Evolutionary conservation across 2,888 invertebrate species (phyloP).

Genomic region (Sclerodermus sp.): DNA sequence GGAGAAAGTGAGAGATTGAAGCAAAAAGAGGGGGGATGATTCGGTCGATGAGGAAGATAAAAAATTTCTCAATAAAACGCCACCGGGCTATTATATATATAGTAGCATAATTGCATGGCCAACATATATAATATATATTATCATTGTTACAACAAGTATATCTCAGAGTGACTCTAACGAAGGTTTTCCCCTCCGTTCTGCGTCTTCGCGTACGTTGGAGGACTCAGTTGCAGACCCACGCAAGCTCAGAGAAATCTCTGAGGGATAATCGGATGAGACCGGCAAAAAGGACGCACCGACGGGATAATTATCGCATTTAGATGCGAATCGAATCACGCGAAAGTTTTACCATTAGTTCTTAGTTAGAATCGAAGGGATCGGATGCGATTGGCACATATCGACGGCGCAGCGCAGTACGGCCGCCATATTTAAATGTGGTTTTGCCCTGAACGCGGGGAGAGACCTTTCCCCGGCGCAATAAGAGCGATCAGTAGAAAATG

Average conservation of each 20-base stretch:
- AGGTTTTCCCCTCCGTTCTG: slow-evolving; percentile 35
- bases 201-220: slow-evolving; percentile 42
- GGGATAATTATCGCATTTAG: too few relatives aligned
- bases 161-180: slow-evolving; percentile 22
- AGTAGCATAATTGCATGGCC: slow-evolving; percentile 47
- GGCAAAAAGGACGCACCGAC: too few relatives aligned
- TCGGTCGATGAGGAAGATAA: slow-evolving; percentile 10
- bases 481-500: too few relatives aligned
- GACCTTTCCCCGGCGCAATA: too few relatives aligned
- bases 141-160: slow-evolving; percentile 17
- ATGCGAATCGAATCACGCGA: too few relatives aligned
- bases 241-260: neutral
- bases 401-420: too few relatives aligned
- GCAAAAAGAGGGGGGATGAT: slow-evolving; percentile 44
- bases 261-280: too few relatives aligned
- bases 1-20: slow-evolving; percentile 39
- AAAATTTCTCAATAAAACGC: slow-evolving; percentile 57
- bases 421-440: too few relatives aligned
- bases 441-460: too few relatives aligned
- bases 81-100: slow-evolving; percentile 45
- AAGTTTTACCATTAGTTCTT: too few relatives aligned
- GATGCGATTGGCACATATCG: too few relatives aligned
- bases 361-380: too few relatives aligned
- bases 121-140: slow-evolving; percentile 14
- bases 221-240: neutral